Percentiles rank a stretch among this genome's conserved stretches.
These are phyloP conservation scores for Panurus biarmicus DNA, from an alignment of 2,113 vertebrate species.

Conservation along the genomic window DNA sequence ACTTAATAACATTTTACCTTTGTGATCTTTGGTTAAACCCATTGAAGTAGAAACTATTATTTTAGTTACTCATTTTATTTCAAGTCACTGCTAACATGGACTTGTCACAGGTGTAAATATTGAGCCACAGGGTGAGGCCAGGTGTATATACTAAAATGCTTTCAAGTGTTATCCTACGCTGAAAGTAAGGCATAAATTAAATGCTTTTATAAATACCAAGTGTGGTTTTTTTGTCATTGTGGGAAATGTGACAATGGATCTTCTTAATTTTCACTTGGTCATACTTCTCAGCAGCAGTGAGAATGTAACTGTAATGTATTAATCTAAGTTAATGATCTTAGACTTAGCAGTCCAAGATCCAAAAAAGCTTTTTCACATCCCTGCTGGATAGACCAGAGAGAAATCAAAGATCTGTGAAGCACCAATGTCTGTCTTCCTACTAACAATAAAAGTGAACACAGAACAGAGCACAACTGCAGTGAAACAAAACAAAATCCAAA, in stretches of 20 bases:
- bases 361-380: not conserved
- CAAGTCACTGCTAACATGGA: not conserved
- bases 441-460: slow-evolving; percentile 16
- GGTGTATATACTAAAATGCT: not conserved
- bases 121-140: not conserved
- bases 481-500: slow-evolving; percentile 53
- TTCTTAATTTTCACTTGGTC: not conserved
- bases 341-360: not conserved
- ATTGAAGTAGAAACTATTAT: not conserved
- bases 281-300: not conserved
- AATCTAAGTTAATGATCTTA: not conserved
- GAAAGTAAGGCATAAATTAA: not conserved
- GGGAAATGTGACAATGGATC: not conserved
- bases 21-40: not conserved
- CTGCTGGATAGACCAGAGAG: not conserved
- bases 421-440: not conserved
- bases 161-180: not conserved
- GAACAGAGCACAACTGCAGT: slow-evolving; percentile 39
- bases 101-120: not conserved
- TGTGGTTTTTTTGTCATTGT: not conserved
- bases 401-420: not conserved
- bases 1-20: not conserved
- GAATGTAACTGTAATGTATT: not conserved
- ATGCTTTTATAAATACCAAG: not conserved
- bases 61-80: not conserved